Evolutionary conservation across 2,888 invertebrate genomes (phyloP).

Genomic region (Steinernema hermaphroditum): DNA sequence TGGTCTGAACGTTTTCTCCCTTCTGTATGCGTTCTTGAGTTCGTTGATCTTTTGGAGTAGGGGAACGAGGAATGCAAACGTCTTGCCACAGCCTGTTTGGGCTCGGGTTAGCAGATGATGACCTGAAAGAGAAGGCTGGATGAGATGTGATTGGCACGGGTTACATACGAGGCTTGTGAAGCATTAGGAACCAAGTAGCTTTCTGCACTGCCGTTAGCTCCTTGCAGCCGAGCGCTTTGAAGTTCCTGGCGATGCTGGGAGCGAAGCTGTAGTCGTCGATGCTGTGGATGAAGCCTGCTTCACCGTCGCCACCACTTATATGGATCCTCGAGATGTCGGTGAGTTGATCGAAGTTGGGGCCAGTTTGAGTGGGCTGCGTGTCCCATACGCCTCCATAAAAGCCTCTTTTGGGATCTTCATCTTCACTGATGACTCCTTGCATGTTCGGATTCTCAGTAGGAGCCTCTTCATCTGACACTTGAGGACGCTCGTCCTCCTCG

Average conservation of each 20-base stretch:
- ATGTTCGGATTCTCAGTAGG: background rate
- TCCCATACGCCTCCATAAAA: too few species aligned
- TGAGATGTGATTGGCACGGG: too few species aligned
- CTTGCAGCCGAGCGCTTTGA: background rate
- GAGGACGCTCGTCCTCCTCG: background rate
- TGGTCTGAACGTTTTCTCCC: background rate
- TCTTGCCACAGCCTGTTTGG: background rate
- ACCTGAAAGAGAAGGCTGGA: background rate
- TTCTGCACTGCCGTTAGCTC: slow-evolving; percentile 4
- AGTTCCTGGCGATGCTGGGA: background rate
- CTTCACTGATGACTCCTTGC: background rate
- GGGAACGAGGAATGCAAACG: background rate
- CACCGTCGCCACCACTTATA: background rate
- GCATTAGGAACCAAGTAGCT: background rate
- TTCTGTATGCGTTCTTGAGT: background rate
- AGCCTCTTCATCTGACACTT: background rate
- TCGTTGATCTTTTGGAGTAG: background rate
- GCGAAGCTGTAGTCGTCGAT: background rate
- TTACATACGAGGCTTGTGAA: background rate
- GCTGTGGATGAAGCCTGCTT: background rate
- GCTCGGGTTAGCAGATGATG: background rate
- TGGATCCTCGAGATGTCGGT: background rate
- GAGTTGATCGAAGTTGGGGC: background rate
- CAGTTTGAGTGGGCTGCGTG: background rate
- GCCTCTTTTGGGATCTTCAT: background rate